Percentiles rank a stretch among this genome's conserved stretches.
These are phyloP conservation scores for Peromyscus californicus DNA, from an alignment of 2,113 vertebrate genomes.

Conservation along the genomic window DNA sequence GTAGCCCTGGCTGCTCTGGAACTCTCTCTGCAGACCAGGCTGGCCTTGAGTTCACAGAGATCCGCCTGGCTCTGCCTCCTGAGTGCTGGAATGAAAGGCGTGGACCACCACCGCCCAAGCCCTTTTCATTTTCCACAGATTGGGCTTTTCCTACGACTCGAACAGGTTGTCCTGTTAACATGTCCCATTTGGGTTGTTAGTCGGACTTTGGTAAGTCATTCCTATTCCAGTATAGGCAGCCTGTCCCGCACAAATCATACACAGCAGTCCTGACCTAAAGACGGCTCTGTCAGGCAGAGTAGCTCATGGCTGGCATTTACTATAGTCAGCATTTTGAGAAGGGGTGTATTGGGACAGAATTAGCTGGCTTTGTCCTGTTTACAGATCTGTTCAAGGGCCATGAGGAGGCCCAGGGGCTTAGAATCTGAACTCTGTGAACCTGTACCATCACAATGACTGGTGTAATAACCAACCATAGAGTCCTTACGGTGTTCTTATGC, in stretches of 20 bases:
- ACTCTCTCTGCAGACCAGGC: not conserved
- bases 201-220: not conserved
- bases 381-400: not conserved
- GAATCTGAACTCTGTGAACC: not conserved
- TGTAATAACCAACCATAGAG: not conserved
- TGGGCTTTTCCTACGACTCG: not conserved
- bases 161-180: not conserved
- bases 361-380: not conserved
- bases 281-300: too few species aligned
- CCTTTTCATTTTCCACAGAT: not conserved
- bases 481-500: not conserved
- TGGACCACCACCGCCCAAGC: not conserved
- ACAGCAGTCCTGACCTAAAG: not conserved
- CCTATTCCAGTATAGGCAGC: not conserved
- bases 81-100: not conserved
- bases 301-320: not conserved
- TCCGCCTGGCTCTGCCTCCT: not conserved
- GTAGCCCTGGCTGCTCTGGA: not conserved
- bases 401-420: not conserved
- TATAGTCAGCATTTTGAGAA: not conserved
- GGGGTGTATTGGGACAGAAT: not conserved
- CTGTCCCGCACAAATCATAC: too few species aligned
- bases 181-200: not conserved
- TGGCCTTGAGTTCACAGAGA: not conserved
- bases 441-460: not conserved